phyloP scores from a whole-genome alignment of 2,888 invertebrate species.

The Aphidoletes aphidimyza region DNA sequence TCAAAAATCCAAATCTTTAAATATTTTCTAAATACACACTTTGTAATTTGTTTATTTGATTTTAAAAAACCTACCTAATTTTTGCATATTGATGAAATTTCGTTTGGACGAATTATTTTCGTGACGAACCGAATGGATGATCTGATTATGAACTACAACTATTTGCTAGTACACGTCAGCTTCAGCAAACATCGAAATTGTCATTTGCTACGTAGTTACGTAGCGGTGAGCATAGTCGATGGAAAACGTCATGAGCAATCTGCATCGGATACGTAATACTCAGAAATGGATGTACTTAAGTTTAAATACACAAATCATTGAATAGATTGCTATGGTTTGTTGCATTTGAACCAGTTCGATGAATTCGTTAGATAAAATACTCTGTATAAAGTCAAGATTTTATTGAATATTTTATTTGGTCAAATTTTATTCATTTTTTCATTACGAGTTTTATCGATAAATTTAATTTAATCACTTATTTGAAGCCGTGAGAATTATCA shows the following conservation, averaged over 20 bases:
- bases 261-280: too few relatives aligned
- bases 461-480: too few relatives aligned
- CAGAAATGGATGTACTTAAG: background rate
- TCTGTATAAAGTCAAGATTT: too few relatives aligned
- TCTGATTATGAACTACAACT: background rate
- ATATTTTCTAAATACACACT: background rate
- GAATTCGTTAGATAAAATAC: too few relatives aligned
- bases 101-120: background rate
- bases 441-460: too few relatives aligned
- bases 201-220: constrained; percentile 10
- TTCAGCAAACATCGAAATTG: background rate
- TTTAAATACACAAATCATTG: too few relatives aligned
- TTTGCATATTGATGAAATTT: background rate
- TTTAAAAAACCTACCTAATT: background rate
- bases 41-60: too few relatives aligned
- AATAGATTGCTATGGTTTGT: too few relatives aligned
- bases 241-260: background rate
- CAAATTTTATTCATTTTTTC: too few relatives aligned
- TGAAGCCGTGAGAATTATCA: too few relatives aligned
- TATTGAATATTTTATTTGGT: too few relatives aligned
- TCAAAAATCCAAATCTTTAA: background rate
- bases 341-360: too few relatives aligned
- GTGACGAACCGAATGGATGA: constrained; percentile 1
- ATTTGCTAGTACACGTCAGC: constrained; percentile 49
- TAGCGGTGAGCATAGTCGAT: background rate